Percentiles rank a stretch among this genome's conserved stretches.
Conservation (phyloP, 2,888 invertebrate species). For the Oscheius myriophilus region DNA sequence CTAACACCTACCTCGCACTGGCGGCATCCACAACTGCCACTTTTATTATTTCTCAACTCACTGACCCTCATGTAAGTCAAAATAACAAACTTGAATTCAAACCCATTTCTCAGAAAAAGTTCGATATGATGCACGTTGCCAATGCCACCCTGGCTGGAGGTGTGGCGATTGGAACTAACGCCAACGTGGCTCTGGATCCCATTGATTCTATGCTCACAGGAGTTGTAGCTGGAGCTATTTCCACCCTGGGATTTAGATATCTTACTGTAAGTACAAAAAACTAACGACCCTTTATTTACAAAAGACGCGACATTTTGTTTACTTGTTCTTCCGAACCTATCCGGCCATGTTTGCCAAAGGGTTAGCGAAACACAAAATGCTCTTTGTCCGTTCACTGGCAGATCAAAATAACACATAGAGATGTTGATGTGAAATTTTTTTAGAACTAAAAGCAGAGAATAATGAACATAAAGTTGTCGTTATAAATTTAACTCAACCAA, state of each 20-base stretch:
- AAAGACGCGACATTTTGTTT: not conserved
- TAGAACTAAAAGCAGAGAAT: no score
- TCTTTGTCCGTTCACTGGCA: not conserved
- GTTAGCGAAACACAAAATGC: no score
- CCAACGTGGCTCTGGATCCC: constrained; percentile 71
- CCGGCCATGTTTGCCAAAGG: no score
- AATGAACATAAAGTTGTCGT: no score
- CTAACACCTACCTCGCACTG: constrained; percentile 90
- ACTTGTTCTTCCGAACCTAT: no score
- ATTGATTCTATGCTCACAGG: constrained; percentile 66
- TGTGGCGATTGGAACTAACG: constrained; percentile 62
- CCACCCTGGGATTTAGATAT: constrained; percentile 55
- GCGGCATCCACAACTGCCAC: constrained; percentile 81
- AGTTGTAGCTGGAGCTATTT: constrained; percentile 58
- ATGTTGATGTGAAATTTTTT: no score
- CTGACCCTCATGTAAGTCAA: constrained; percentile 73
- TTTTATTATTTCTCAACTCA: constrained; percentile 83
- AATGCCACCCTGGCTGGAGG: constrained; percentile 72
- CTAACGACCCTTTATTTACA: not conserved
- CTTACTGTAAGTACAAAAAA: constrained; percentile 35
- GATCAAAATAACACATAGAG: no score
- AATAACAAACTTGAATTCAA: not conserved
- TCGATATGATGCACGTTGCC: constrained; percentile 72
- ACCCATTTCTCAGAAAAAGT: constrained; percentile 37
- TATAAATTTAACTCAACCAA: no score